Evolutionary conservation across 2,888 invertebrate species (phyloP).

Genomic region (Aspidapion aeneum): DNA sequence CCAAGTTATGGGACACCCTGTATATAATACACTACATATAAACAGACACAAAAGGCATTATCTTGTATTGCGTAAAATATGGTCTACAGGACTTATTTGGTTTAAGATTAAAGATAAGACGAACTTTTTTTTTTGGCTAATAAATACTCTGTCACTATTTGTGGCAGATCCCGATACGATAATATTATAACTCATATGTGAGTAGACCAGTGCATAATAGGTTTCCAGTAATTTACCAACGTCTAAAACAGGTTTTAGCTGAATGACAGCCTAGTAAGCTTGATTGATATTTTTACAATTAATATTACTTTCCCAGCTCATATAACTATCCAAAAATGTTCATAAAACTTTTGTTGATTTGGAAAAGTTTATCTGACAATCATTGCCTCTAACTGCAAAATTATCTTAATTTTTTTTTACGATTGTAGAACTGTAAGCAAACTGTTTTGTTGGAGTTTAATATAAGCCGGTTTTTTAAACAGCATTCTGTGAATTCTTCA

Average conservation of each 20-base stretch:
- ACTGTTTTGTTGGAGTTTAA: neutral
- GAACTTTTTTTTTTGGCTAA: neutral
- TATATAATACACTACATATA: neutral
- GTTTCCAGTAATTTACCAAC: neutral
- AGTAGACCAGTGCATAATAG: neutral
- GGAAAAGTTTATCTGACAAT: neutral
- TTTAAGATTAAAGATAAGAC: neutral
- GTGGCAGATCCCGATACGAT: neutral
- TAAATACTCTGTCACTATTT: neutral
- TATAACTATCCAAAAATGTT: neutral
- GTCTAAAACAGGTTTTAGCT: neutral
- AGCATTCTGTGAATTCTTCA: neutral
- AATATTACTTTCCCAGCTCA: neutral
- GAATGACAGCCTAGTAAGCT: neutral
- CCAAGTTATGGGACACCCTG: too few relatives aligned
- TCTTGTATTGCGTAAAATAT: neutral
- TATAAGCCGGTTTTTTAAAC: neutral
- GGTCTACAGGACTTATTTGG: neutral
- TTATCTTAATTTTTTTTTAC: neutral
- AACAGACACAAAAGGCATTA: neutral
- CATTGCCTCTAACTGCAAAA: neutral
- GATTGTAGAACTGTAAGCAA: neutral
- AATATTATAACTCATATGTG: neutral
- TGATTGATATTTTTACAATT: neutral
- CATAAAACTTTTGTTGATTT: neutral